A percentile compares a stretch with the other conserved stretches of the same genome.
Evolutionary conservation across 2,113 vertebrate species (phyloP).

Genomic region (Menura novaehollandiae): DNA sequence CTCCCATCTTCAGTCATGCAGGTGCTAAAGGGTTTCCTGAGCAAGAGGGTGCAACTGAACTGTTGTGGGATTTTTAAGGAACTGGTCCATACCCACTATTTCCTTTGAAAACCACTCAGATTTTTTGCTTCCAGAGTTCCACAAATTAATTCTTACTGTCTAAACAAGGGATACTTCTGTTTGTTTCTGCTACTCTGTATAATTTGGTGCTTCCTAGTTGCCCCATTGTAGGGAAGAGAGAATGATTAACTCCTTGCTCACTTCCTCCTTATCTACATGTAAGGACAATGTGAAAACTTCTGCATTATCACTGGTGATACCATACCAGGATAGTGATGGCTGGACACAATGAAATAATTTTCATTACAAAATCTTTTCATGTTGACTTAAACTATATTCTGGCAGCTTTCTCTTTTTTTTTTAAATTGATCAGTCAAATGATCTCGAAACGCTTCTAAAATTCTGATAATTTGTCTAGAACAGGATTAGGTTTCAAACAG

Average conservation of each 20-base stretch:
- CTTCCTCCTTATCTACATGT: background rate
- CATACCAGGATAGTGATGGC: background rate
- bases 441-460: background rate
- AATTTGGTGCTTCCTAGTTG: background rate
- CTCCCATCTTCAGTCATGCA: background rate
- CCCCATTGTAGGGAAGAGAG: background rate
- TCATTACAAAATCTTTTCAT: background rate
- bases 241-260: background rate
- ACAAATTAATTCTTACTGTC: background rate
- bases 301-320: background rate
- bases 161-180: background rate
- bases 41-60: background rate
- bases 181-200: background rate
- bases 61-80: background rate
- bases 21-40: background rate
- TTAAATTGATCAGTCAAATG: background rate
- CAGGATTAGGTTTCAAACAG: background rate
- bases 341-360: background rate
- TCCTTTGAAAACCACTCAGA: background rate
- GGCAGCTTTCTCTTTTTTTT: background rate
- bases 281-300: background rate
- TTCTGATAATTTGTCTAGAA: background rate
- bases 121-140: background rate
- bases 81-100: background rate
- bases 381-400: background rate